phyloP scores from a whole-genome alignment of 2,888 invertebrate species.

The Standfussiana lucernea region DNA sequence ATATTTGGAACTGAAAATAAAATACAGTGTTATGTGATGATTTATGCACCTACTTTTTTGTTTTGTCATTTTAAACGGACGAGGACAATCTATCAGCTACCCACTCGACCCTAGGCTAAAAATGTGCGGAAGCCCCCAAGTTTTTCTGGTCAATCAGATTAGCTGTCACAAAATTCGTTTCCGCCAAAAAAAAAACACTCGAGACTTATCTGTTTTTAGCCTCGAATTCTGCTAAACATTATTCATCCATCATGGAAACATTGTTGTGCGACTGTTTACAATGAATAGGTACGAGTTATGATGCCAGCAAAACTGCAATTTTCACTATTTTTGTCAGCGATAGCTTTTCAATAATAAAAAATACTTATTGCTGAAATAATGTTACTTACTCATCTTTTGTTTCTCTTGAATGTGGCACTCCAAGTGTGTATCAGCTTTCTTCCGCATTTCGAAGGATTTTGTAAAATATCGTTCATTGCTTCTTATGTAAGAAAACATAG shows the following conservation, averaged over 20 bases:
- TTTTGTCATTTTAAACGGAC: constrained; percentile 10
- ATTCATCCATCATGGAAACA: not conserved
- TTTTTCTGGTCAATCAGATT: not conserved
- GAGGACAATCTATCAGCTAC: too few species aligned
- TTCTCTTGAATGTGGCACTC: not conserved
- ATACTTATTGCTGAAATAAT: not conserved
- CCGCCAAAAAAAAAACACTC: not conserved
- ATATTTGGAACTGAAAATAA: constrained; percentile 24
- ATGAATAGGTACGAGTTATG: not conserved
- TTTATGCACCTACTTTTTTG: not conserved
- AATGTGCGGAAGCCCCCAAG: not conserved
- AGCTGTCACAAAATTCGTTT: not conserved
- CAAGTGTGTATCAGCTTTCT: not conserved
- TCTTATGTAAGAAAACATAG: not conserved
- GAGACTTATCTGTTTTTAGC: not conserved
- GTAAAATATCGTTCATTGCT: not conserved
- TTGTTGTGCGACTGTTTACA: not conserved
- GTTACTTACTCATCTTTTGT: not conserved
- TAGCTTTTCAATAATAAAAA: not conserved
- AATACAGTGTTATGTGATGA: not conserved
- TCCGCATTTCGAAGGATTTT: not conserved
- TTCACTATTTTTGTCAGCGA: not conserved
- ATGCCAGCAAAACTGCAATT: not conserved
- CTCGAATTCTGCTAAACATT: not conserved
- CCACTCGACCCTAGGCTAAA: not conserved